Evolutionary conservation across 2,888 invertebrate genomes (phyloP).

Genomic region (Oscheius sp.): DNA sequence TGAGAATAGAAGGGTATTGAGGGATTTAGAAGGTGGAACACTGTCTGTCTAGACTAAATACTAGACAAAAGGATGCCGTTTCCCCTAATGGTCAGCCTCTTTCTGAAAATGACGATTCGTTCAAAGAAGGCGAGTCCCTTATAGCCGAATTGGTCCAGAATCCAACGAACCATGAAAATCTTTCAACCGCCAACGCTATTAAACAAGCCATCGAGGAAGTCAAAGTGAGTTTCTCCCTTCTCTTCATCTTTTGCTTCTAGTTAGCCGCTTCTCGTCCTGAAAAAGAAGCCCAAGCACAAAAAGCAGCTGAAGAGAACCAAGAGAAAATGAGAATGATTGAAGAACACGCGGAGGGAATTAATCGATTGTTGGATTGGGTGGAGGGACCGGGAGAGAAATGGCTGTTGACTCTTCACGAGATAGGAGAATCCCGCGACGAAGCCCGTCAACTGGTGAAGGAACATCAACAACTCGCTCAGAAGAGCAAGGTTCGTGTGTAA

Average conservation of each 20-base stretch:
- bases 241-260: neutral
- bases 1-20: neutral
- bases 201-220: slow-evolving; percentile 37
- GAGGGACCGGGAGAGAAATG: slow-evolving; percentile 80
- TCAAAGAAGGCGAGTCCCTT: slow-evolving; percentile 24
- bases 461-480: slow-evolving; percentile 78
- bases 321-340: slow-evolving; percentile 49
- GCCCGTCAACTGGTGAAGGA: slow-evolving; percentile 80
- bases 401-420: slow-evolving; percentile 78
- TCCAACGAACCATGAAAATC: slow-evolving; percentile 33
- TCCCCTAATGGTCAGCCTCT: neutral
- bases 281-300: slow-evolving; percentile 27
- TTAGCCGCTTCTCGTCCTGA: slow-evolving; percentile 27
- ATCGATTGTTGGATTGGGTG: slow-evolving; percentile 57
- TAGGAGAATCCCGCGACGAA: slow-evolving; percentile 74
- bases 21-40: slow-evolving; percentile 22
- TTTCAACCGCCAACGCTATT: slow-evolving; percentile 30
- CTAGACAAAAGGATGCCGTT: slow-evolving; percentile 4
- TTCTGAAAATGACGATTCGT: slow-evolving; percentile 14
- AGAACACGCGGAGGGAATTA: slow-evolving; percentile 55
- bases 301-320: slow-evolving; percentile 37
- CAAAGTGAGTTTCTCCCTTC: slow-evolving; percentile 25
- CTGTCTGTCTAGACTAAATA: neutral
- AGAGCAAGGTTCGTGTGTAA: slow-evolving; percentile 38
- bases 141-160: slow-evolving; percentile 17